Base-by-base conservation (phyloP, 2,113 vertebrate species). In the Dunckerocampus dactyliophorus region DNA sequence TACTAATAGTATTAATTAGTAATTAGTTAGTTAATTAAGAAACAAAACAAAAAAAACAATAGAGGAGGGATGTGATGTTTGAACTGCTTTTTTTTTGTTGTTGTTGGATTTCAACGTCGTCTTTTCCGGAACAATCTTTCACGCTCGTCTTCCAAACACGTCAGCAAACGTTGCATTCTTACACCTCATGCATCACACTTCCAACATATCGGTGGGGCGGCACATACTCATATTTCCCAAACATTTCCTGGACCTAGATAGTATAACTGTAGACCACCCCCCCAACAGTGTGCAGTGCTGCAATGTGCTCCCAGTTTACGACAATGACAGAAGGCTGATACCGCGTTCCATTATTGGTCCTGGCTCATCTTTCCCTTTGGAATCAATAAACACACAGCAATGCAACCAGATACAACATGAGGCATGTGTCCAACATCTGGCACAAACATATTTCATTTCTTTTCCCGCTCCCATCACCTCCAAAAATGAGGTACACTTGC, bases 351-450 rank as follows among this genome's bases (percentile, higher is more conserved):
- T 83, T 62, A 74, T 65, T 47, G 65, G 64, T 50, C 59, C 69
- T 15, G 74, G 56, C 42, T 54, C 2, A 43, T 63, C 60, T 77
- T 68, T 71, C 68, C 58, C 43, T 59, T 75, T 64, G 21, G 59
- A 68, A 79, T 76, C 79, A 69, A 72, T 80, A 74, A 58, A 67
- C 62, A 70, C 70, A 65, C 48, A 69, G 37, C 56, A 65, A 71
- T n/a, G 31, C 62, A 57, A 55, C 21, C 53, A 64, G 59, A 72
- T 28, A 58, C 56, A 22, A 43, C 55, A 11, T 42, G 43, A 76
- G 61, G 71, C 72, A 79, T 62, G 67, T 43, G 28, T 47, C 56
- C 67, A 50, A 34, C 67, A 70, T 62, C n/a, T 47, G 65, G 65
- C 53, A 43, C 64, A 69, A 45, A 68, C 59, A 28, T n/a, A 59